Evolutionary conservation across 2,113 vertebrate species (phyloP).

Genomic region (Amia ocellicauda): DNA sequence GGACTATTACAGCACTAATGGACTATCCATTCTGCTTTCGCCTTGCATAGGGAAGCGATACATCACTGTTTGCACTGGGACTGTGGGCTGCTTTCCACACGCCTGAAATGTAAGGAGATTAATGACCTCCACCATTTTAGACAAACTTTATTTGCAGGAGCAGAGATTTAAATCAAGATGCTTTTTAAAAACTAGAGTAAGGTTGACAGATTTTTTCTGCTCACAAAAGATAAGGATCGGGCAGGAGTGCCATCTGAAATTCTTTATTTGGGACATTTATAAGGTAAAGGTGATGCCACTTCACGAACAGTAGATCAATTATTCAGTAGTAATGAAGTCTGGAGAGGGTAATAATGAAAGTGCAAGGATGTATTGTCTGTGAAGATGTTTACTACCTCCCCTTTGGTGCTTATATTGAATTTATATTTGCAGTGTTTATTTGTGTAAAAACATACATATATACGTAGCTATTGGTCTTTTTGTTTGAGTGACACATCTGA

Average conservation of each 20-base stretch:
- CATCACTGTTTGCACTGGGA: constrained; percentile 2
- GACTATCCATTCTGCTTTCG: constrained; percentile 16
- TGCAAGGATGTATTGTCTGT: no score
- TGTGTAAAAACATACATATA: no score
- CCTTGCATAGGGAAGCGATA: constrained; percentile 17
- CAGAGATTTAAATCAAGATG: constrained; percentile 13
- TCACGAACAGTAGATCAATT: no score
- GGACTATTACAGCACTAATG: constrained; percentile 25
- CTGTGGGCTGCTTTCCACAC: constrained; percentile 1
- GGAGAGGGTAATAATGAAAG: no score
- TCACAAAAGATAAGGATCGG: constrained; percentile 10
- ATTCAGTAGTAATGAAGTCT: no score
- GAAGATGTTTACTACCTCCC: no score
- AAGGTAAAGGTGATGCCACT: no score
- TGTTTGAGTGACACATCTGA: no score
- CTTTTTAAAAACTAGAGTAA: not conserved
- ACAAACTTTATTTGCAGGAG: constrained; percentile 16
- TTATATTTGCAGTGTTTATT: no score
- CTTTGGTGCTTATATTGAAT: no score
- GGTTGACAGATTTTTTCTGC: not conserved
- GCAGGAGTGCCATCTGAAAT: constrained; percentile 1
- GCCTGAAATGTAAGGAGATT: constrained; percentile 23
- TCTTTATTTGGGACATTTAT: not conserved
- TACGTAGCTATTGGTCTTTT: no score
- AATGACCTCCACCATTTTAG: constrained; percentile 30